Percentiles rank a stretch among this genome's conserved stretches.
phyloP scores from a whole-genome alignment of 2,797 vertebrate species.

The Xyrichtys novacula region DNA sequence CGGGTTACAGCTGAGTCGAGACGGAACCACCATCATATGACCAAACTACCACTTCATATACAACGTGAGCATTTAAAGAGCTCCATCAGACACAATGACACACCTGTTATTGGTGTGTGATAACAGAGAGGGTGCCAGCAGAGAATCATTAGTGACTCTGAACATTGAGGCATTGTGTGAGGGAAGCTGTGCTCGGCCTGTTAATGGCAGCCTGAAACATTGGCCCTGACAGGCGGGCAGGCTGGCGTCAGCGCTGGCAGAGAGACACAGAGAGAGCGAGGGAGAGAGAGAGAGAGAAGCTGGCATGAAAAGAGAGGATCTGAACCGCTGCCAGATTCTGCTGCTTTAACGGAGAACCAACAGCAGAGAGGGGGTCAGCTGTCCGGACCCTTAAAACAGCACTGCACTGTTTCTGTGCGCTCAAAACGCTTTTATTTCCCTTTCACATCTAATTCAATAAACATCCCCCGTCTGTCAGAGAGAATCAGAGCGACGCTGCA shows the following conservation, averaged over 20 bases:
- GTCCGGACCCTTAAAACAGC: conserved; percentile 42
- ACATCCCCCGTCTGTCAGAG: conserved; percentile 13
- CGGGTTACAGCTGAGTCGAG: not conserved
- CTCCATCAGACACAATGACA: conserved; percentile 10
- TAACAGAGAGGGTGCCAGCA: conserved; percentile 21
- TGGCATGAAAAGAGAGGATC: conserved; percentile 48
- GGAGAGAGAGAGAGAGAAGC: conserved; percentile 33
- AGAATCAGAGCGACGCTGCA: conserved; percentile 7
- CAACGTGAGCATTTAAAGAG: not conserved
- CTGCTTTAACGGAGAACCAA: conserved; percentile 52
- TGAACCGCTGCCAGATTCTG: conserved; percentile 54
- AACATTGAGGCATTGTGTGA: conserved; percentile 35
- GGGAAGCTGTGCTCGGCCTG: conserved; percentile 32
- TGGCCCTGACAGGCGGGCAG: conserved; percentile 50
- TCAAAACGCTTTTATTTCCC: conserved; percentile 35
- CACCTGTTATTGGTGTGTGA: not conserved
- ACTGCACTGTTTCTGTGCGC: conserved; percentile 26
- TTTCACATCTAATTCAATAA: conserved; percentile 39
- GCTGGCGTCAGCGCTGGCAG: conserved; percentile 57
- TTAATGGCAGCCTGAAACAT: conserved; percentile 48
- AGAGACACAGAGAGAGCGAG: conserved; percentile 36
- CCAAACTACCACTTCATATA: not conserved
- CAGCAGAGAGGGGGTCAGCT: conserved; percentile 45
- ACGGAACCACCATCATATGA: not conserved
- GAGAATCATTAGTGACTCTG: conserved; percentile 35